phyloP scores from a whole-genome alignment of 2,113 vertebrate species.

The Castor canadensis region DNA sequence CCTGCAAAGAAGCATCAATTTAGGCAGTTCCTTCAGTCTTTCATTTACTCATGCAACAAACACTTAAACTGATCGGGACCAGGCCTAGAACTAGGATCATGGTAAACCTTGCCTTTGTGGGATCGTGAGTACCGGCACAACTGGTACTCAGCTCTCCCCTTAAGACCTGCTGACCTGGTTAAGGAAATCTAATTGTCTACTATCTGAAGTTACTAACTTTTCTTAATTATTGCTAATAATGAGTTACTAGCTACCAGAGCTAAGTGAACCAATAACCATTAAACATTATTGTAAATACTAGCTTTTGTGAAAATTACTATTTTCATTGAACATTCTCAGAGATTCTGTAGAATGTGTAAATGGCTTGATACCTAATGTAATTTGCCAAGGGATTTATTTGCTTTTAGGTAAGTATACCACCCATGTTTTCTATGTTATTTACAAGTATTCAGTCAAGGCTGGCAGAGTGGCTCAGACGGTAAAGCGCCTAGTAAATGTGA shows the following conservation, averaged over 20 bases:
- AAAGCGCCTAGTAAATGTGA: too few relatives aligned
- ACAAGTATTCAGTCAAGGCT: too few relatives aligned
- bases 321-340: neutral
- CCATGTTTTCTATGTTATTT: neutral
- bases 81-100: accelerated
- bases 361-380: neutral
- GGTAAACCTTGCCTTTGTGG: neutral
- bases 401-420: neutral
- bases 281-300: neutral
- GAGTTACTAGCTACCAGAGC: neutral
- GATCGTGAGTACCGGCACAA: neutral
- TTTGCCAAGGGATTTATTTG: neutral
- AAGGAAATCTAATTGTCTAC: neutral
- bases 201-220: neutral
- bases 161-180: neutral
- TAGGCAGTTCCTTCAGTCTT: neutral
- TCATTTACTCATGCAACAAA: neutral
- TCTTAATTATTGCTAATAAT: neutral
- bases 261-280: neutral
- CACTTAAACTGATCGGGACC: neutral
- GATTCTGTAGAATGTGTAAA: neutral
- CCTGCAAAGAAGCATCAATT: neutral
- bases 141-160: neutral
- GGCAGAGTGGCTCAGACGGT: too few relatives aligned
- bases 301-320: constrained; percentile 8